These are phyloP conservation scores for Varanus salvator DNA, from an alignment of 2,113 vertebrate species.

Conservation along the genomic window DNA sequence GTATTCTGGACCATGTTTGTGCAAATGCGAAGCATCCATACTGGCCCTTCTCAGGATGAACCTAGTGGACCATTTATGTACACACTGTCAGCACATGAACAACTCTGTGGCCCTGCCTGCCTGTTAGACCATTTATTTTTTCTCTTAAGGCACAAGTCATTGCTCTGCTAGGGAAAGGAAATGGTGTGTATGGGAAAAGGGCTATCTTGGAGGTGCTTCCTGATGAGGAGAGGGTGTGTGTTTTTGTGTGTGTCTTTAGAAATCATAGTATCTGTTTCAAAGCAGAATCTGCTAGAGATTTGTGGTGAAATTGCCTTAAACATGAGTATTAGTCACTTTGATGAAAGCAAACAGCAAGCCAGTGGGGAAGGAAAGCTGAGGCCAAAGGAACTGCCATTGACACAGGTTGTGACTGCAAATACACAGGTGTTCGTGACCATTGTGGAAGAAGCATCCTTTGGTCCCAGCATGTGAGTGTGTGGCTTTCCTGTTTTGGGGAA, in stretches of 20 bases:
- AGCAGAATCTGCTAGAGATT: not conserved
- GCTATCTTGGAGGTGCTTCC: not conserved
- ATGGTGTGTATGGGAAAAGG: not conserved
- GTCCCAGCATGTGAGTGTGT: not conserved
- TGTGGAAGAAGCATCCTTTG: not conserved
- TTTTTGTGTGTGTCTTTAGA: no score
- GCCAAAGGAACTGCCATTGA: not conserved
- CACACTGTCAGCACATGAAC: not conserved
- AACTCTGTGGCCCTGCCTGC: not conserved
- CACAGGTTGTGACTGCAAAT: not conserved
- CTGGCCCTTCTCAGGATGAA: not conserved
- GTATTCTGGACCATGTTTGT: not conserved
- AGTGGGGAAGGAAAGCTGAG: not conserved
- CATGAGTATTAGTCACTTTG: not conserved
- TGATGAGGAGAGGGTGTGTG: no score
- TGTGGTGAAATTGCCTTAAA: not conserved
- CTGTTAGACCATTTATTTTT: not conserved
- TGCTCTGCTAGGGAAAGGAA: not conserved
- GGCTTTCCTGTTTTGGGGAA: not conserved
- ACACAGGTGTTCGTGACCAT: not conserved
- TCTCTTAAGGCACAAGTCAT: not conserved
- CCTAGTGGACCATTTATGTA: not conserved
- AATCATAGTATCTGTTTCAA: not conserved
- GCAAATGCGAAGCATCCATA: not conserved
- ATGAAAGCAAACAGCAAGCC: not conserved